phyloP scores from a whole-genome alignment of 2,113 vertebrate genomes.

The Pitta sordida region DNA sequence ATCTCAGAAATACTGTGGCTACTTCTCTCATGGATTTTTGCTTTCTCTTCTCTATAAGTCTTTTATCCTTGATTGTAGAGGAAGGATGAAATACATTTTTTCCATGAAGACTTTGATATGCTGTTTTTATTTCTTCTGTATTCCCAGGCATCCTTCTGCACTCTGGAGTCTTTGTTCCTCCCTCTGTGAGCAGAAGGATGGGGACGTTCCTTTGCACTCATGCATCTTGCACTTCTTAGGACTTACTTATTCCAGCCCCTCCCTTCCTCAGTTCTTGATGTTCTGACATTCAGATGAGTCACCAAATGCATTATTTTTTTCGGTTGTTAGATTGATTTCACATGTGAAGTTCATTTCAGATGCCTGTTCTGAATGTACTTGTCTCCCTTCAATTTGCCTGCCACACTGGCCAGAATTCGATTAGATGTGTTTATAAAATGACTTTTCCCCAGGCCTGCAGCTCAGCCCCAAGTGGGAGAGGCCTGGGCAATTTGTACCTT shows the following conservation, averaged over 20 bases:
- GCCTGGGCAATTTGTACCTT: background rate
- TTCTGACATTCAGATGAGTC: constrained; percentile 1
- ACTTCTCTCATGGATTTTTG: background rate
- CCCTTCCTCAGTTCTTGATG: background rate
- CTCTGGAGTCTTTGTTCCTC: background rate
- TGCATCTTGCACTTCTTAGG: background rate
- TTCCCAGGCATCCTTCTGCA: background rate
- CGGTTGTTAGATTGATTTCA: background rate
- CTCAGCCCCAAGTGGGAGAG: background rate
- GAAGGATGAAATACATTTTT: background rate
- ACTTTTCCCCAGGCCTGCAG: background rate
- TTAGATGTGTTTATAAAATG: background rate
- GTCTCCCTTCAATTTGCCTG: background rate
- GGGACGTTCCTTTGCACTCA: background rate
- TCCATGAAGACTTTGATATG: background rate
- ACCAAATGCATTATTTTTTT: background rate
- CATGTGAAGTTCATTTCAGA: constrained; percentile 10
- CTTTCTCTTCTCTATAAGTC: background rate
- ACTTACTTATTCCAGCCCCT: background rate
- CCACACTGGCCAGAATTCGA: background rate
- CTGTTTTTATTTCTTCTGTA: background rate
- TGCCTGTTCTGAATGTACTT: background rate
- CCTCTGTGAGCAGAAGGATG: background rate
- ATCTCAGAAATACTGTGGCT: background rate
- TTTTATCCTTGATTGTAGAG: background rate